Evolutionary conservation across 2,888 invertebrate genomes (phyloP).

Genomic region (Oligia latruncula): DNA sequence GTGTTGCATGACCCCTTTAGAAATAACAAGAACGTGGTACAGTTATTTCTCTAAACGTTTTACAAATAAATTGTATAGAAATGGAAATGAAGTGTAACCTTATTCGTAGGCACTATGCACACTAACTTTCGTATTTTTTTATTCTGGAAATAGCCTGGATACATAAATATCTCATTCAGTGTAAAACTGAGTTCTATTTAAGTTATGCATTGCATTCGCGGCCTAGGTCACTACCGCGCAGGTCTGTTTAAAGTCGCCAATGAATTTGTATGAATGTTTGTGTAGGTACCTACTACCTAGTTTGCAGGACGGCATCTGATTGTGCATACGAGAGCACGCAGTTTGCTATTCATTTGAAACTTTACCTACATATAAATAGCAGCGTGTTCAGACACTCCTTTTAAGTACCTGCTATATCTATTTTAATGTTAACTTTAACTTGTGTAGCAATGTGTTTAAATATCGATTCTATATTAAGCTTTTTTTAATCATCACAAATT

Average conservation of each 20-base stretch:
- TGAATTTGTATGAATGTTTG: constrained; percentile 61
- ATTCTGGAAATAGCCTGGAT: background rate
- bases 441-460: background rate
- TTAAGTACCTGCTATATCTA: background rate
- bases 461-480: background rate
- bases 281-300: constrained; percentile 13
- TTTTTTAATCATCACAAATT: constrained; percentile 23
- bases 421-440: background rate
- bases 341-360: constrained; percentile 12
- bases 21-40: background rate
- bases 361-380: background rate
- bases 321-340: constrained; percentile 6
- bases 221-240: constrained; percentile 72
- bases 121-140: background rate
- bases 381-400: background rate
- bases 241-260: constrained; percentile 63
- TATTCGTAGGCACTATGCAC: background rate
- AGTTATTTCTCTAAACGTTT: constrained; percentile 3
- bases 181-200: constrained; percentile 28
- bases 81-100: background rate
- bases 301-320: constrained; percentile 29
- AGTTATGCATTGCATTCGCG: constrained; percentile 63
- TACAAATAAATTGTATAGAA: constrained; percentile 10
- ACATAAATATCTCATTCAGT: constrained; percentile 6
- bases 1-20: constrained; percentile 28